A percentile compares a stretch with the other conserved stretches of the same genome.
These are phyloP conservation scores for Phoebastria nigripes DNA, from an alignment of 2,797 vertebrate genomes.

Conservation along the genomic window DNA sequence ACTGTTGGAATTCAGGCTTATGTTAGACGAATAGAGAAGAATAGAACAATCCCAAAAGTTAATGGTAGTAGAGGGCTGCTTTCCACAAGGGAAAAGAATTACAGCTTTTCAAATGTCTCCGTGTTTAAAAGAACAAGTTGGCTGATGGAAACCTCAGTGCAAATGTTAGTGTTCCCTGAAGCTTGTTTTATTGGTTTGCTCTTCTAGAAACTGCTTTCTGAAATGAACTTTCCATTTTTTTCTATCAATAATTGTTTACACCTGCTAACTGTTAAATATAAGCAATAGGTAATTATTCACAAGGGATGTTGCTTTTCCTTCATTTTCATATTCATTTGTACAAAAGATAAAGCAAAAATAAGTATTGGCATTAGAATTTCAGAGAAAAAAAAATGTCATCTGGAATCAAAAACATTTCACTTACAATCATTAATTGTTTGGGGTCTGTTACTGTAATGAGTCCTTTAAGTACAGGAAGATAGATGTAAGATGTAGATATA, in stretches of 20 bases:
- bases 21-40: not conserved
- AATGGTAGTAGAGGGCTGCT: not conserved
- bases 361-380: not conserved
- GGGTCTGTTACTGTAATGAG: not conserved
- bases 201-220: not conserved
- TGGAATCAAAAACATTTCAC: not conserved
- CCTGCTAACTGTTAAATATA: not conserved
- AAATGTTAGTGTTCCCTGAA: not conserved
- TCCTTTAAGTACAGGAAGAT: not conserved
- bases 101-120: not conserved
- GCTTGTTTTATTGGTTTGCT: not conserved
- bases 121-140: not conserved
- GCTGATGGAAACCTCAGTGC: not conserved
- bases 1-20: not conserved
- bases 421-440: not conserved
- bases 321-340: not conserved
- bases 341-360: not conserved
- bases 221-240: not conserved
- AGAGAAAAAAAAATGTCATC: not conserved
- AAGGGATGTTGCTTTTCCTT: not conserved
- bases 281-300: not conserved
- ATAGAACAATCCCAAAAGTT: not conserved
- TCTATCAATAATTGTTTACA: not conserved
- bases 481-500: not conserved
- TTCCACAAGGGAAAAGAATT: not conserved